Conservation (phyloP, 2,113 vertebrate genomes). For the Scartelaos histophorus region DNA sequence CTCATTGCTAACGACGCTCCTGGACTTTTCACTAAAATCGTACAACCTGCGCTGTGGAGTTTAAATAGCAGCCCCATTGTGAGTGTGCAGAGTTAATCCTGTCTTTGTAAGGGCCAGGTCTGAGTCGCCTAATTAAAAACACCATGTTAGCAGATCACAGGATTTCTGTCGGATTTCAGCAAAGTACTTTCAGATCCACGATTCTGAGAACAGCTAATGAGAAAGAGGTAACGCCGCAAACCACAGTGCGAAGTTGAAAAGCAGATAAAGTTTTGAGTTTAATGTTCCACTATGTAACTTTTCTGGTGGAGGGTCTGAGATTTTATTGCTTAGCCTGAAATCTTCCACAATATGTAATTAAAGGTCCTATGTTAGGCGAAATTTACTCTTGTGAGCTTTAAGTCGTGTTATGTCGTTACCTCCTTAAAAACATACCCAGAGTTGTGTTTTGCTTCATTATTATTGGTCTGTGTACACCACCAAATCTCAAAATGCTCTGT, state of each 20-base stretch:
- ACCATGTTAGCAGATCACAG: neutral
- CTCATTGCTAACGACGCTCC: neutral
- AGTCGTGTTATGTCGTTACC: no score
- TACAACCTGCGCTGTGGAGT: neutral
- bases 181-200: neutral
- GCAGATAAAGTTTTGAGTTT: neutral
- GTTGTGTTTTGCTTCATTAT: no score
- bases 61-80: neutral
- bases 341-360: no score
- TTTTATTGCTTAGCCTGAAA: no score
- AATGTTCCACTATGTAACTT: no score
- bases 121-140: slow-evolving; percentile 4
- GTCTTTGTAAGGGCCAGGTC: neutral
- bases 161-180: slow-evolving; percentile 3
- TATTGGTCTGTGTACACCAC: no score
- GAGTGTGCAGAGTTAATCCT: neutral
- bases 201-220: neutral
- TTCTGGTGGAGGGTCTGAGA: no score
- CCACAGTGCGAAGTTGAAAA: neutral
- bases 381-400: no score
- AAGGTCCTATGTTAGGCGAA: no score
- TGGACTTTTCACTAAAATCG: neutral
- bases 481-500: no score
- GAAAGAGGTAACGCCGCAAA: neutral
- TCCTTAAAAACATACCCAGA: no score